These are phyloP conservation scores for Lypha dubia DNA, from an alignment of 2,888 invertebrate genomes.

Conservation along the genomic window DNA sequence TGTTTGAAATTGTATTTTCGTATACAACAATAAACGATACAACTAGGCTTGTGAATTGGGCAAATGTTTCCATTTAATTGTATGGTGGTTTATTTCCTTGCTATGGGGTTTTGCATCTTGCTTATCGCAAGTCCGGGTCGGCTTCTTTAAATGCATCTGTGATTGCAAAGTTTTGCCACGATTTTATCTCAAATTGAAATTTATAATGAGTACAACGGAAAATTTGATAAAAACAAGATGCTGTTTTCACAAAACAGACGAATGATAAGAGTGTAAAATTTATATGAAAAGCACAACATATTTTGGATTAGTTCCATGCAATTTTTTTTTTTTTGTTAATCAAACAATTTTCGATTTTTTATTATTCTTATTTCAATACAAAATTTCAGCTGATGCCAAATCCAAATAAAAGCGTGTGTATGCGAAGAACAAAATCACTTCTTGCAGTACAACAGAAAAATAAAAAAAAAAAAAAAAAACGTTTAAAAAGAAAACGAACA, in stretches of 20 bases:
- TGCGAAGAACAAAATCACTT: slow-evolving; percentile 4
- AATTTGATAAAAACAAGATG: background rate
- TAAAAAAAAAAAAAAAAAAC: background rate
- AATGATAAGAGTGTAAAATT: too few species aligned
- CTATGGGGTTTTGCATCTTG: too few species aligned
- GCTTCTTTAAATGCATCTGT: background rate
- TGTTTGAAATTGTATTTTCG: too few species aligned
- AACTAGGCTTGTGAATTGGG: too few species aligned
- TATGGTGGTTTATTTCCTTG: too few species aligned
- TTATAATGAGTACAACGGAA: background rate
- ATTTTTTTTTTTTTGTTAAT: slow-evolving; percentile 29
- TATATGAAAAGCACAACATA: too few species aligned
- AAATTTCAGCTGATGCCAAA: slow-evolving; percentile 63
- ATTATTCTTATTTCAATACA: slow-evolving; percentile 28
- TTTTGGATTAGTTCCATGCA: too few species aligned
- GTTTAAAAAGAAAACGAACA: slow-evolving; percentile 45
- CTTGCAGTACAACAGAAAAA: slow-evolving; percentile 2
- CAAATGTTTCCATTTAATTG: too few species aligned
- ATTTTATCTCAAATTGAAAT: background rate
- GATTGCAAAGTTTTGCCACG: background rate
- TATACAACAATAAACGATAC: too few species aligned
- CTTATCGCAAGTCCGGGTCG: too few species aligned
- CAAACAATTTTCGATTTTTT: slow-evolving; percentile 7
- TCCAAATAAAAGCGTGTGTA: slow-evolving; percentile 18
- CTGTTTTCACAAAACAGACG: too few species aligned